Base-by-base conservation (phyloP, 2,888 invertebrate species). In the Dendrolimus houi region DNA sequence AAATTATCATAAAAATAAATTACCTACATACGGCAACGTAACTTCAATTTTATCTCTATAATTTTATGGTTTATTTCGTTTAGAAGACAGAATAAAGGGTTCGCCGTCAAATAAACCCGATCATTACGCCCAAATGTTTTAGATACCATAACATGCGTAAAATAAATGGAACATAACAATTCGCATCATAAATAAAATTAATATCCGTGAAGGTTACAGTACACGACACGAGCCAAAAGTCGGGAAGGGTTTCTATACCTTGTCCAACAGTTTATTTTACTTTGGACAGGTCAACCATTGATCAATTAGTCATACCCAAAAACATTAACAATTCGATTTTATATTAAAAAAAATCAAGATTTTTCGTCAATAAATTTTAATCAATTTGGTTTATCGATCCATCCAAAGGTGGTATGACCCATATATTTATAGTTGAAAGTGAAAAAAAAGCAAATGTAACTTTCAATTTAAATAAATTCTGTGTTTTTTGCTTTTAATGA, bases 101-200 rank as follows among this genome's bases (percentile, higher is more conserved):
- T 60, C 57, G 61, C 52, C 61, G 63, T 65, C 57, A 62, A 67
- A 60, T 58, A 64, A 29, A 29, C 62, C 13, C 52, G 14, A 47
- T 63, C 52, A 62, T 58, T 58, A 58, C 17, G 41, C 60, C 61
- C 58, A 64, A 68, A 72, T 62, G 66, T 63, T 67, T 60, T 61
- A 58, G 55, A 58, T 55, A 66, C 59, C 58, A 65, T 64, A 66
- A 64, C 70, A 64, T 62, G 54, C 63, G 62, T 70, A 66, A 73
- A 74, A 70, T 71, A 71, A 75, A 76, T 75, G 69, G 69, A 70
- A 71, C 71, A 68, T 64, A 69, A 70, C 66, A 69, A 71, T 75
- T 70, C 62, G 61, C 58, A 54, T 70, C 70, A 64, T 77, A 77
- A 79, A 78, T 75, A 67, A 71, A 66, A 72, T 72, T 66, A 72